phyloP scores from a whole-genome alignment of 2,797 vertebrate species.

The Alauda arvensis region DNA sequence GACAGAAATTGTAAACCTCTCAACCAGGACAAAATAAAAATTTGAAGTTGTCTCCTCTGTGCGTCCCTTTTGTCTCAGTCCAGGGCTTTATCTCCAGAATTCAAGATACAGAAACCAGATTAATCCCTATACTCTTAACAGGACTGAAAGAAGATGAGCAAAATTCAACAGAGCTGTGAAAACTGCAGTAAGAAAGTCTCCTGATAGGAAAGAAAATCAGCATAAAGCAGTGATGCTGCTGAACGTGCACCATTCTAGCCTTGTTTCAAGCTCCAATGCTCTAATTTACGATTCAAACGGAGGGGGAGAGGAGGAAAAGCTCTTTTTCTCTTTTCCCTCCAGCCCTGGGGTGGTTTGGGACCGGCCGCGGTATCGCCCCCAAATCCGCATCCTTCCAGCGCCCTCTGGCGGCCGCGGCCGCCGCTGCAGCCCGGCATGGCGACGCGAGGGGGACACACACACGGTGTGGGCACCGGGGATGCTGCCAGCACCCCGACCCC shows the following conservation, averaged over 20 bases:
- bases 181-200: not conserved
- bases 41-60: rapidly evolving
- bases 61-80: not conserved
- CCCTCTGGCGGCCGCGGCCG: conserved; percentile 26
- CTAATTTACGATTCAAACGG: not conserved
- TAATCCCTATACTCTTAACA: not conserved
- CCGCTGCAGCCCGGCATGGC: not conserved
- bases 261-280: rapidly evolving
- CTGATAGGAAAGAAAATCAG: rapidly evolving
- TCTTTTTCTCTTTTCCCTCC: rapidly evolving
- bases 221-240: rapidly evolving
- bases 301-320: rapidly evolving
- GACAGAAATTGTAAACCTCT: not conserved
- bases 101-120: not conserved
- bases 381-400: conserved; percentile 25
- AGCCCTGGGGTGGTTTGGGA: rapidly evolving
- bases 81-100: not conserved
- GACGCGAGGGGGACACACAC: rapidly evolving
- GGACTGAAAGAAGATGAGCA: not conserved
- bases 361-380: not conserved
- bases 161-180: rapidly evolving
- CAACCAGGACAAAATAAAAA: not conserved
- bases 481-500: rapidly evolving
- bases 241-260: rapidly evolving
- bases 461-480: rapidly evolving